phyloP scores from a whole-genome alignment of 2,113 vertebrate species.

The Formicarius rufipectus region DNA sequence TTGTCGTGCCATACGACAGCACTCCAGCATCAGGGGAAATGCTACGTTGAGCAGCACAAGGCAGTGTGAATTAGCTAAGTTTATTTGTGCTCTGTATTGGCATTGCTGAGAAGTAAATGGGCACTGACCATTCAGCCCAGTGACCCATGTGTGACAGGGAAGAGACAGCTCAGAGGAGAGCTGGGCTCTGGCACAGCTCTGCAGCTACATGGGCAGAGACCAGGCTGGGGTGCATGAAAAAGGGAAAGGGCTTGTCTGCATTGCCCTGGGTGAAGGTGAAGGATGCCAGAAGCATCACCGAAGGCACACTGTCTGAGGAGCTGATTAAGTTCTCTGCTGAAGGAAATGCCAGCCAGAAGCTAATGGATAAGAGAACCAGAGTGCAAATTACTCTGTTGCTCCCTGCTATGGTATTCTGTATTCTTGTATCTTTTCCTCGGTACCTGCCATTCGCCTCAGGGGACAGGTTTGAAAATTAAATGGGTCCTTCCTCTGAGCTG shows the following conservation, averaged over 20 bases:
- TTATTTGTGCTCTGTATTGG: neutral
- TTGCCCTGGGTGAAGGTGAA: neutral
- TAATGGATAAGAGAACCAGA: neutral
- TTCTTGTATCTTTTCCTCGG: constrained; percentile 5
- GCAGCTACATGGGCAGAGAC: neutral
- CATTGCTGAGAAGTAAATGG: neutral
- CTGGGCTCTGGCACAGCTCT: neutral
- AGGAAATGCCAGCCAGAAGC: constrained; percentile 7
- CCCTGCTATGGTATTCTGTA: neutral
- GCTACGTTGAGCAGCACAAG: neutral
- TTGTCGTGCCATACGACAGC: accelerated
- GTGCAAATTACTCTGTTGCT: constrained; percentile 15
- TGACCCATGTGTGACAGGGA: accelerated
- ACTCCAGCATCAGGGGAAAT: neutral
- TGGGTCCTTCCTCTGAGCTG: neutral
- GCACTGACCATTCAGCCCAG: neutral
- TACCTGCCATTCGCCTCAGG: neutral
- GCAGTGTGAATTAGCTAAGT: neutral
- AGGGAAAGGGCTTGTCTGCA: neutral
- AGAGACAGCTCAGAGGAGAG: neutral
- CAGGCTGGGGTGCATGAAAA: accelerated
- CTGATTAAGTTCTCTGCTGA: neutral
- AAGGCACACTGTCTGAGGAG: neutral
- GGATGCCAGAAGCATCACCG: neutral
- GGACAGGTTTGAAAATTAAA: constrained; percentile 29